A percentile compares a stretch with the other conserved stretches of the same genome.
Conservation (phyloP, 2,888 invertebrate species). For the Drosophila nigritarsus region DNA sequence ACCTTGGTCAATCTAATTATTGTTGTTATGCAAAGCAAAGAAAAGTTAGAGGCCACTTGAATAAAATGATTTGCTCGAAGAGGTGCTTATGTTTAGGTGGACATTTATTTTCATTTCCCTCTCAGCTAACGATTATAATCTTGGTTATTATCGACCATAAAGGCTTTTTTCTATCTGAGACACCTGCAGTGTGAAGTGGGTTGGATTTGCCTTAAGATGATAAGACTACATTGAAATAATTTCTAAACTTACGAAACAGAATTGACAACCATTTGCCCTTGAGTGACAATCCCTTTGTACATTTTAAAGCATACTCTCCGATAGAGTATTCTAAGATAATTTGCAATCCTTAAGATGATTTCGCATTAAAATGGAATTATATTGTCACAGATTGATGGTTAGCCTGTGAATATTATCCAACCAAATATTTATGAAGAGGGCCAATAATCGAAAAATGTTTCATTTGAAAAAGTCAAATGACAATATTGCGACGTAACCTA, state of each 20-base stretch:
- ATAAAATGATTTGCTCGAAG: neutral
- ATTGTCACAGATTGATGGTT: neutral
- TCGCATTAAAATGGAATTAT: neutral
- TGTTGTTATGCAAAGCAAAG: neutral
- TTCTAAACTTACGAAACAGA: neutral
- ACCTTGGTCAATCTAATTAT: neutral
- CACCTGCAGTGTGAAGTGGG: neutral
- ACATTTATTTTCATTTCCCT: neutral
- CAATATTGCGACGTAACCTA: constrained; percentile 21
- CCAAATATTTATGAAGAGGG: neutral
- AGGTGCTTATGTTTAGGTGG: neutral
- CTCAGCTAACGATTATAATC: neutral
- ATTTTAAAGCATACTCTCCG: neutral
- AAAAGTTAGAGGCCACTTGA: neutral
- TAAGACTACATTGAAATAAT: constrained; percentile 1
- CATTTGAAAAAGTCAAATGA: neutral
- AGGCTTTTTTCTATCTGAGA: neutral
- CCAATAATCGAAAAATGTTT: neutral
- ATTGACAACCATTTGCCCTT: neutral
- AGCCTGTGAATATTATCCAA: neutral
- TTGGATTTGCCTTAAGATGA: constrained; percentile 6
- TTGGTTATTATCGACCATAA: neutral
- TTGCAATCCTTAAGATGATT: neutral
- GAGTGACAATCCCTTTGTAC: neutral
- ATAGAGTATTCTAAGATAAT: neutral